Conservation (phyloP, 1,140 invertebrate species). For the Dreissena polymorpha region DNA sequence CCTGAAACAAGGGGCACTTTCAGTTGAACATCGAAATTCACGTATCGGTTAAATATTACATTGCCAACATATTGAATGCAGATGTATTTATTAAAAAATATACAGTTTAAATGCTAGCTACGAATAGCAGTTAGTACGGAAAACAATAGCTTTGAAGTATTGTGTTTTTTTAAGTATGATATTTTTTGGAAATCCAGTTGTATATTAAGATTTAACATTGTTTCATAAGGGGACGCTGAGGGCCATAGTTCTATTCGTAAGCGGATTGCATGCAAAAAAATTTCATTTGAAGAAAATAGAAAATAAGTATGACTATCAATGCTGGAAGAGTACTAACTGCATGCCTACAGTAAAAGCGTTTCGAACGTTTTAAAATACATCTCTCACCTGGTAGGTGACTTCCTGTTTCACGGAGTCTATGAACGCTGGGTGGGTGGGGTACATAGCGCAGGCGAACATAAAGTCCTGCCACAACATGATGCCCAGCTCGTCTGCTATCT, state of each 20-base stretch:
- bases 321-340: too few species aligned
- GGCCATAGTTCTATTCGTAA: too few species aligned
- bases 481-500: conserved; percentile 82
- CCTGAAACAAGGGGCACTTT: conserved; percentile 72
- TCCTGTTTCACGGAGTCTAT: conserved; percentile 88
- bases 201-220: too few species aligned
- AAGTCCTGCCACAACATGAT: conserved; percentile 85
- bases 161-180: too few species aligned
- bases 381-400: conserved; percentile 87
- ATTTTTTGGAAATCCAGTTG: too few species aligned
- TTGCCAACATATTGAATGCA: neutral
- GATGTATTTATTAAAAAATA: neutral
- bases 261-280: too few species aligned
- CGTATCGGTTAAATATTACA: neutral
- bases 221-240: too few species aligned
- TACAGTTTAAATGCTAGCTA: neutral
- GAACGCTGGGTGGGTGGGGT: conserved; percentile 89
- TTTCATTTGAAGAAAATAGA: too few species aligned
- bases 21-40: neutral
- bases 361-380: neutral
- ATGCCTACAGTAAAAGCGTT: neutral
- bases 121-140: too few species aligned
- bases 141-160: too few species aligned
- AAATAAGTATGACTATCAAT: too few species aligned
- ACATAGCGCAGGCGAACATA: conserved; percentile 98